A percentile compares a stretch with the other conserved stretches of the same genome.
Conservation (phyloP, 1,140 invertebrate species). For the Atta colombica region DNA sequence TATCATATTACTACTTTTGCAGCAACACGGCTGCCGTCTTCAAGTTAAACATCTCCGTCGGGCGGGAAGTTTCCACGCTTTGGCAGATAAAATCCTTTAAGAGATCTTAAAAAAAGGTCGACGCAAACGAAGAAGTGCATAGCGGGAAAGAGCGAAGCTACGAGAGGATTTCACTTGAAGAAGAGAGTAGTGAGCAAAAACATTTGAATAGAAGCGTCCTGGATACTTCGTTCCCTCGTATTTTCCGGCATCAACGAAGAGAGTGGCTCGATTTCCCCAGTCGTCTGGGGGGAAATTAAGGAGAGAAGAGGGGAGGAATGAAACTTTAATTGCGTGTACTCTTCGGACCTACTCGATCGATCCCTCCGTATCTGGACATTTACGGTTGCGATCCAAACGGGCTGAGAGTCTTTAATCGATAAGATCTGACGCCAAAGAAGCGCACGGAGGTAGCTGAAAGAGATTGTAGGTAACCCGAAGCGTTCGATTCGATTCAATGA, state of each 20-base stretch:
- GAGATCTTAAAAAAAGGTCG: conserved; percentile 17
- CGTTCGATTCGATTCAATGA: conserved; percentile 61
- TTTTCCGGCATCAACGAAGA: conserved; percentile 4
- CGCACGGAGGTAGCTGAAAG: neutral
- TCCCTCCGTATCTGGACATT: conserved; percentile 1
- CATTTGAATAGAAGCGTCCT: conserved; percentile 69
- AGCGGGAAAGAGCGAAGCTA: neutral
- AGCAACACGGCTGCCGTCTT: neutral
- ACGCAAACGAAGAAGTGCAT: conserved; percentile 24
- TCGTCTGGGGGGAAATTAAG: conserved; percentile 68
- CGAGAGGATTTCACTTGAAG: conserved; percentile 30
- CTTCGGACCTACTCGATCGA: conserved; percentile 64
- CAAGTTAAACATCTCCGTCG: conserved; percentile 33
- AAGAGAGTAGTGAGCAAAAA: conserved; percentile 60
- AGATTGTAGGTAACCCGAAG: neutral
- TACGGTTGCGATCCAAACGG: conserved; percentile 30
- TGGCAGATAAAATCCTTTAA: conserved; percentile 49
- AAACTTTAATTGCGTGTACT: conserved; percentile 84
- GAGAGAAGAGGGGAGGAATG: conserved; percentile 71
- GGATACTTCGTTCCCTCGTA: conserved; percentile 35
- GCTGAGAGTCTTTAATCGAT: conserved; percentile 17
- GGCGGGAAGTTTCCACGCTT: conserved; percentile 16
- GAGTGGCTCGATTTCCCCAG: conserved; percentile 64
- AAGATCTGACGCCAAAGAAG: conserved; percentile 37
- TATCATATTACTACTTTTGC: conserved; percentile 15